Evolutionary conservation across 2,113 vertebrate genomes (phyloP).

Genomic region (Phyllostomus discolor): DNA sequence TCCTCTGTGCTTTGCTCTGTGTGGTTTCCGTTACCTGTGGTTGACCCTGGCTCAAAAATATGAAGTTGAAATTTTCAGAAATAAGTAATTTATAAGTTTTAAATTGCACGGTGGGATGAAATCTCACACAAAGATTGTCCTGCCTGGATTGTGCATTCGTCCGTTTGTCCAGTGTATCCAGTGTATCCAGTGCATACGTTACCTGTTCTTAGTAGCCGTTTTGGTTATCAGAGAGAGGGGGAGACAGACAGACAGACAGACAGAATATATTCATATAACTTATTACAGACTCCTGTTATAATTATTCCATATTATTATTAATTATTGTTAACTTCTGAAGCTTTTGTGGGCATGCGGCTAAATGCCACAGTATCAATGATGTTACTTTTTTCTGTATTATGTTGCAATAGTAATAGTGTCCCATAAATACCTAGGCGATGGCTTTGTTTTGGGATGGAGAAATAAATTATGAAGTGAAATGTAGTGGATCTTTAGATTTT

Average conservation of each 20-base stretch:
- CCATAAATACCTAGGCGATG: background rate
- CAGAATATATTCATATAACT: background rate
- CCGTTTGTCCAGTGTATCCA: background rate
- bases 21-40: background rate
- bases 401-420: background rate
- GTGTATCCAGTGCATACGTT: background rate
- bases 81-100: background rate
- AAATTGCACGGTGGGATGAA: background rate
- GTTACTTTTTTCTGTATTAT: background rate
- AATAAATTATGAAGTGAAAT: conserved; percentile 26
- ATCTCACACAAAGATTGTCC: background rate
- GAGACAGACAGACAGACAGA: background rate
- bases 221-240: background rate
- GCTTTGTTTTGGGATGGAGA: background rate
- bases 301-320: background rate
- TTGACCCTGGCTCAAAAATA: background rate
- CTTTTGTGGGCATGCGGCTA: background rate
- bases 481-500: background rate
- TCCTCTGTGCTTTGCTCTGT: background rate
- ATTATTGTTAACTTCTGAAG: background rate
- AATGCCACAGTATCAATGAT: background rate
- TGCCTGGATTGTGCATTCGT: background rate
- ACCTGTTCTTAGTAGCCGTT: background rate
- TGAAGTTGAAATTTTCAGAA: background rate
- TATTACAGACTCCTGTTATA: background rate